A percentile compares a stretch with the other conserved stretches of the same genome.
These are phyloP conservation scores for Collichthys lucidus DNA, from an alignment of 2,113 vertebrate species.

Conservation along the genomic window DNA sequence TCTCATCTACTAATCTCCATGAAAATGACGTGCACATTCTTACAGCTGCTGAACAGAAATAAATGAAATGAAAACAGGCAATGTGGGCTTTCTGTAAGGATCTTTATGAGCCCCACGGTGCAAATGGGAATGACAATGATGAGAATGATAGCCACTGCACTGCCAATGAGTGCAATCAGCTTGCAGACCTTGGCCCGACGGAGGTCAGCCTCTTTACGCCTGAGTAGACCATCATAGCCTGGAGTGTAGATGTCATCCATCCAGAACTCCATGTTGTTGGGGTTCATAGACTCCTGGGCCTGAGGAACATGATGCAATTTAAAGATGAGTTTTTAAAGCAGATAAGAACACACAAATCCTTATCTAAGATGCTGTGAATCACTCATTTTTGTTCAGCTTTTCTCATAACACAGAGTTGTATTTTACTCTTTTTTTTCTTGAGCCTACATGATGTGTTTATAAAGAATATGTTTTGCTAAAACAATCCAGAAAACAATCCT, in stretches of 20 bases:
- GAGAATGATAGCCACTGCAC: slow-evolving; percentile 87
- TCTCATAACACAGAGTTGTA: neutral
- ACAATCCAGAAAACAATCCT: neutral
- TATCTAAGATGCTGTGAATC: neutral
- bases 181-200: slow-evolving; percentile 93
- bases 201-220: slow-evolving; percentile 91
- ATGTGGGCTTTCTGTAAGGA: neutral
- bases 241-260: slow-evolving; percentile 96
- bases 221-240: slow-evolving; percentile 92
- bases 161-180: slow-evolving; percentile 88
- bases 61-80: slow-evolving; percentile 13
- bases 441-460: neutral
- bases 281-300: slow-evolving; percentile 93
- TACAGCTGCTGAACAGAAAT: slow-evolving; percentile 28
- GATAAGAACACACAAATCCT: neutral
- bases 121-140: slow-evolving; percentile 94
- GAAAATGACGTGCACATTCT: slow-evolving; percentile 27
- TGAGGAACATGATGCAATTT: slow-evolving; percentile 64
- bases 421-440: neutral
- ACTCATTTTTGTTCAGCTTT: too few species aligned
- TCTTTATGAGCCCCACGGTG: slow-evolving; percentile 88
- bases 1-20: slow-evolving; percentile 17
- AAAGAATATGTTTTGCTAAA: neutral
- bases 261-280: slow-evolving; percentile 97
- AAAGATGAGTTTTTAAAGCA: neutral